Evolutionary conservation across 2,888 invertebrate genomes (phyloP).

Genomic region (Metallyticus violacea): DNA sequence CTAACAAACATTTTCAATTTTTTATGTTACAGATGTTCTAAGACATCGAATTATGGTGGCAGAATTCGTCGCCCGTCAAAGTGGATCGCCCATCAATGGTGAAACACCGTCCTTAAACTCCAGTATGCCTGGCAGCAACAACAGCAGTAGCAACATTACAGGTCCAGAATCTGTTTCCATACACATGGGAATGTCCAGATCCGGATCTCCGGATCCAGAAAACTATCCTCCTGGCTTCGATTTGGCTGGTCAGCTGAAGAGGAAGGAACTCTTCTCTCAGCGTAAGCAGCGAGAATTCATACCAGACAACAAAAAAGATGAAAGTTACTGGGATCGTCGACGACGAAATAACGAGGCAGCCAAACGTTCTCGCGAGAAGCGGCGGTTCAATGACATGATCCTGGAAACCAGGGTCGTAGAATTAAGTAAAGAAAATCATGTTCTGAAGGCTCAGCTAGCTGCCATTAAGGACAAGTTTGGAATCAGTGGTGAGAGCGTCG

Average conservation of each 20-base stretch:
- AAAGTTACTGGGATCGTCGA: constrained; percentile 95
- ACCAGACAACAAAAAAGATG: constrained; percentile 94
- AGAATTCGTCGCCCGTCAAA: constrained; percentile 75
- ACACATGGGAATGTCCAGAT: constrained; percentile 25
- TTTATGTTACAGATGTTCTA: constrained; percentile 41
- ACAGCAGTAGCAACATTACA: constrained; percentile 23
- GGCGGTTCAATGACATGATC: constrained; percentile 94
- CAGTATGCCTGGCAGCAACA: constrained; percentile 34
- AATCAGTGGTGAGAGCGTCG: constrained; percentile 80
- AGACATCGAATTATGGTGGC: constrained; percentile 80
- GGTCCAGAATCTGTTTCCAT: background rate
- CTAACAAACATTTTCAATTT: background rate
- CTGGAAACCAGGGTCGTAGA: constrained; percentile 91
- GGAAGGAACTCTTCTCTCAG: constrained; percentile 80
- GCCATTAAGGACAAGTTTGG: constrained; percentile 92
- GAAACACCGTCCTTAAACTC: constrained; percentile 60
- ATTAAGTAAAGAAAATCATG: constrained; percentile 92
- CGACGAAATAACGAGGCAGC: constrained; percentile 97
- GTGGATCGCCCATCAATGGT: constrained; percentile 67
- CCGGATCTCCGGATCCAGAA: constrained; percentile 34
- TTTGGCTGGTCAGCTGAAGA: constrained; percentile 48
- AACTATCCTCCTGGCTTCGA: constrained; percentile 51
- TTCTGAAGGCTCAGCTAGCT: constrained; percentile 86
- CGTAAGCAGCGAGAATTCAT: constrained; percentile 95
- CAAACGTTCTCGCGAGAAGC: constrained; percentile 92